Base-by-base conservation (phyloP, 2,888 invertebrate species). In the Eristalinus sepulchralis region DNA sequence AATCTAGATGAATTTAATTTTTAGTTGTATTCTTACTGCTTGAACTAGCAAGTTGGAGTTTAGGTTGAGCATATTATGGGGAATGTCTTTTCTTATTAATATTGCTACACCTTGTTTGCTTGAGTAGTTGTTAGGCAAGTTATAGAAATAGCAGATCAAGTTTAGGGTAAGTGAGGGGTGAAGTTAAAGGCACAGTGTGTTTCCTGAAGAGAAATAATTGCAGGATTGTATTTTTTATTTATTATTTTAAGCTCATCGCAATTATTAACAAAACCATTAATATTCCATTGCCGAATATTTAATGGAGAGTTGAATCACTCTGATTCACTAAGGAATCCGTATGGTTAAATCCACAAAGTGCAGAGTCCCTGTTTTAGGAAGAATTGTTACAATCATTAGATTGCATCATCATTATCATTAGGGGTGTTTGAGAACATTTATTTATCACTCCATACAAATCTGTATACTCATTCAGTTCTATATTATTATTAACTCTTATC, bases 1-100 rank as follows among this genome's bases (percentile, higher is more conserved):
- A 6, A 59, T 59, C 8, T 59, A 11, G 9, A 11, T 27, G 27
- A 59, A 24, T 8, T 59, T 59, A 1, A 22, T 17, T 55, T 55
- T 55, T 1, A 55, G 55, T 55, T 55, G 55, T 55, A 55, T 1
- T 55, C 17, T 20, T 9, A 55, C 55, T n/a, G 39, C 17, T 17
- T 5, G 66, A 63, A 57, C 53, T 59, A 36, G 57, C n/a, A 64
- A 34, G n/a, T 75, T 27, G 47, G 73, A 57, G 57, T 57, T 64
- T 4, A 75, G 55, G 0, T 11, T 8, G 34, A 9, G n/a, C n/a
- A 57, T 8, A 55, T 55, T 64, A 57, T 63, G 72, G 31, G 72
- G 72, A 3, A 73, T 73, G 24, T 55, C 55, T 17, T 63, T 62
- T 34, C 64, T 75, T n/a, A 39, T 39, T 17, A 39, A 11, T 39